These are phyloP conservation scores for Stenotaenia linearis DNA, from an alignment of 2,888 invertebrate species.

Conservation along the genomic window DNA sequence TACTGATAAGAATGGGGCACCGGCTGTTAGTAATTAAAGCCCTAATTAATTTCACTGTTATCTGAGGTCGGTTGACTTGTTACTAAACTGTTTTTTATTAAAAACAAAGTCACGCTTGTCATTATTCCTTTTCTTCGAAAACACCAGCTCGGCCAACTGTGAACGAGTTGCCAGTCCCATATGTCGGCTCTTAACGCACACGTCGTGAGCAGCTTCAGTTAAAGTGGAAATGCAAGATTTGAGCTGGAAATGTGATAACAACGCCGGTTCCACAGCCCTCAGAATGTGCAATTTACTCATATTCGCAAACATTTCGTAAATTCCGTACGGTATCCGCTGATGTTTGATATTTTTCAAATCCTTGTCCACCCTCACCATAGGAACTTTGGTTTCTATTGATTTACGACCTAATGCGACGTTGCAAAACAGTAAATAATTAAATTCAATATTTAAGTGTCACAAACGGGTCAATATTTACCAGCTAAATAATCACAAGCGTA, in stretches of 20 bases:
- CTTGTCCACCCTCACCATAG: conserved; percentile 59
- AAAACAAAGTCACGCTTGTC: neutral
- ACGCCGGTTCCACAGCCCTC: conserved; percentile 72
- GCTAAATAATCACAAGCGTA: conserved; percentile 74
- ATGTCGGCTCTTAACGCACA: conserved; percentile 21
- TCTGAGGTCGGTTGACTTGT: neutral
- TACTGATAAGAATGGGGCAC: neutral
- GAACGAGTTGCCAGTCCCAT: conserved; percentile 33
- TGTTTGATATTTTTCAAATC: conserved; percentile 51
- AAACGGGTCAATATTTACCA: conserved; percentile 49
- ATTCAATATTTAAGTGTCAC: neutral
- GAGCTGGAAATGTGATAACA: conserved; percentile 54
- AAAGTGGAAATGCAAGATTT: conserved; percentile 41
- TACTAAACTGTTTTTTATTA: neutral
- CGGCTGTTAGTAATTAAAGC: neutral
- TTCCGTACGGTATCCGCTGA: conserved; percentile 40
- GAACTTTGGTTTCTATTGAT: conserved; percentile 54
- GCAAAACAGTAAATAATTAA: conserved; percentile 24
- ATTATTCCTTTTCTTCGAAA: neutral
- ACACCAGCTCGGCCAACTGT: conserved; percentile 32
- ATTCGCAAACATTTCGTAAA: conserved; percentile 66
- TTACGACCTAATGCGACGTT: conserved; percentile 58
- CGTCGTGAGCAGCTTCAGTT: conserved; percentile 5
- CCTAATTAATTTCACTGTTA: neutral
- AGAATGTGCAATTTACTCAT: conserved; percentile 63